phyloP scores from a whole-genome alignment of 2,888 invertebrate genomes.

The Drosophila meridionalis region DNA sequence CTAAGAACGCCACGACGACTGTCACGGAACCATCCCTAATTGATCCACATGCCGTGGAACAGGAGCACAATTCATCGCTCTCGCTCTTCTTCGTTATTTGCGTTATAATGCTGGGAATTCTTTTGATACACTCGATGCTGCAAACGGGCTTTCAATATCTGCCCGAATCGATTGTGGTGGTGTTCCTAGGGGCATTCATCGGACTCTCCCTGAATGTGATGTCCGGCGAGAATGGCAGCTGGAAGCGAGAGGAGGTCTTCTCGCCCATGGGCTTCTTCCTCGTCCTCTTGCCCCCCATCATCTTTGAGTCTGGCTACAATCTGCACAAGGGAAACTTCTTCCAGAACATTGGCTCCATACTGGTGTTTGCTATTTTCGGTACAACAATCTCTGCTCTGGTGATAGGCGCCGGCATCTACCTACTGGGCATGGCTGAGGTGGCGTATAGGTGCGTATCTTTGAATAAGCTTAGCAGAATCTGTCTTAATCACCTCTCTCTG shows the following conservation, averaged over 20 bases:
- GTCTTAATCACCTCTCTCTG: constrained; percentile 86
- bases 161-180: constrained; percentile 98
- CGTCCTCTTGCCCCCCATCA: constrained; percentile 98
- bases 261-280: constrained; percentile 99
- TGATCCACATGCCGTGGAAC: constrained; percentile 95
- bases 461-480: neutral
- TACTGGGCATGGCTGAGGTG: constrained; percentile 95
- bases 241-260: constrained; percentile 99
- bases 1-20: constrained; percentile 85
- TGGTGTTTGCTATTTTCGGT: constrained; percentile 98
- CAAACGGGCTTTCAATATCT: constrained; percentile 98
- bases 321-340: constrained; percentile 98
- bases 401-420: constrained; percentile 97
- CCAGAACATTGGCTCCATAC: constrained; percentile 99
- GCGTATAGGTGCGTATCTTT: constrained; percentile 89
- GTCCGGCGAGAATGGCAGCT: constrained; percentile 94
- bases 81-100: constrained; percentile 99
- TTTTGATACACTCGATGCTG: constrained; percentile 97
- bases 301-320: constrained; percentile 99
- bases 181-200: constrained; percentile 96
- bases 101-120: constrained; percentile 96
- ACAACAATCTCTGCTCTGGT: constrained; percentile 98
- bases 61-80: constrained; percentile 98
- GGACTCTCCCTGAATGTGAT: constrained; percentile 95
- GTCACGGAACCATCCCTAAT: constrained; percentile 93